phyloP scores from a whole-genome alignment of 30 jellyfish, hydroid and myxozoan genomes.

The Aurelia sp. region DNA sequence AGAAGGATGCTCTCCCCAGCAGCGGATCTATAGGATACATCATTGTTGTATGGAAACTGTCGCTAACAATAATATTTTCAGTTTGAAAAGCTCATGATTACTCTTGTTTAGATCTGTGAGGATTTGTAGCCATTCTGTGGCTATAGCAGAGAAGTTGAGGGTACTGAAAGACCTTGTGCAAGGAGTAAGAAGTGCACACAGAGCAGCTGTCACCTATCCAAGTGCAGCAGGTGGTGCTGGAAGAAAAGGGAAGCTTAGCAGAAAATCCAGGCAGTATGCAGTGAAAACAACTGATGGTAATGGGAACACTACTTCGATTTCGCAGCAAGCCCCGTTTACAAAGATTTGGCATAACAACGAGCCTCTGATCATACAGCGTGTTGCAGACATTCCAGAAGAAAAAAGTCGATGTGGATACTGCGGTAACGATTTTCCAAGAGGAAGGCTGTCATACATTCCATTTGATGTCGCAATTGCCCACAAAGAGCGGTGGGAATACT shows the following conservation, averaged over 20 bases:
- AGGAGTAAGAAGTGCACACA: not conserved
- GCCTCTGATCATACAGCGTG: too few relatives aligned
- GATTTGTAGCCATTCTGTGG: slow-evolving; percentile 36
- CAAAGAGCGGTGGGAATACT: slow-evolving; percentile 17
- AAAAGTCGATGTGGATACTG: too few relatives aligned
- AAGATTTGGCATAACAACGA: too few relatives aligned
- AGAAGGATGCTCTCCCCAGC: too few relatives aligned
- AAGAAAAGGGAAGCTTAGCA: slow-evolving; percentile 5
- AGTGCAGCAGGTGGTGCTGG: not conserved
- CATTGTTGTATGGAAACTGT: too few relatives aligned
- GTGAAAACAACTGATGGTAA: not conserved
- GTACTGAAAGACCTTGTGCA: not conserved
- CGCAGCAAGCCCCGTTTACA: too few relatives aligned
- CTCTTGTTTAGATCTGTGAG: not conserved
- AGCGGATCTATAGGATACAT: too few relatives aligned
- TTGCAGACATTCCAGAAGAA: too few relatives aligned
- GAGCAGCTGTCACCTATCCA: slow-evolving; percentile 21
- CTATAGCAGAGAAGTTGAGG: slow-evolving; percentile 1
- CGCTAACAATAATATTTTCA: too few relatives aligned
- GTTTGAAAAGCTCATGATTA: not conserved
- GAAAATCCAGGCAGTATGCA: not conserved
- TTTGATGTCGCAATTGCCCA: not conserved
- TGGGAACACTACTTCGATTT: not conserved
- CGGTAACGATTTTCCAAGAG: too few relatives aligned
- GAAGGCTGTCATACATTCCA: not conserved